These are phyloP conservation scores for Triplophysa rosa DNA, from an alignment of 2,113 vertebrate species.

Conservation along the genomic window DNA sequence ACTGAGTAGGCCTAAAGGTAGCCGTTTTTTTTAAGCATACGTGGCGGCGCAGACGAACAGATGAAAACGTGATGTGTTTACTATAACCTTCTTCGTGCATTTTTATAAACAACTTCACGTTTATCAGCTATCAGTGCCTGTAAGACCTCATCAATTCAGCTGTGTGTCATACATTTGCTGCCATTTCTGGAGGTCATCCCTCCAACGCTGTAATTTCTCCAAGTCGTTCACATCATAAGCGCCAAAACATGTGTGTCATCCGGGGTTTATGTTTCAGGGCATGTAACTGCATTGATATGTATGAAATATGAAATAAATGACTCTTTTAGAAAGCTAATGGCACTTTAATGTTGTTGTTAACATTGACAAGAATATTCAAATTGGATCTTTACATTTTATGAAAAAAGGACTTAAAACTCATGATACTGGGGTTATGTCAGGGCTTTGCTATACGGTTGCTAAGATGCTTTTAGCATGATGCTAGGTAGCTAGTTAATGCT, in stretches of 20 bases:
- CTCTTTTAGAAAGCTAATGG: background rate
- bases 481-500: no score
- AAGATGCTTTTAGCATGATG: no score
- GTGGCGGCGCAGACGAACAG: background rate
- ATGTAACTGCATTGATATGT: background rate
- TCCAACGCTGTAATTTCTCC: background rate
- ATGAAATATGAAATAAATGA: background rate
- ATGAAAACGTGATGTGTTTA: background rate
- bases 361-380: background rate
- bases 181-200: constrained; percentile 4
- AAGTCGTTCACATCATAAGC: background rate
- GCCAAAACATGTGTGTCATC: no score
- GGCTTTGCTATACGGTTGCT: no score
- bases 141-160: background rate
- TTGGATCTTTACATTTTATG: background rate
- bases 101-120: background rate
- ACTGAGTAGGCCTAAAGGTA: constrained; percentile 28
- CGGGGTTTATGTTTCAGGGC: background rate
- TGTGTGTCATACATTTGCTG: background rate
- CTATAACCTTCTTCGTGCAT: background rate
- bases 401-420: background rate
- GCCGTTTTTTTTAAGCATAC: constrained; percentile 38
- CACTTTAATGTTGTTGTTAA: background rate
- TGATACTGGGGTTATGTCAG: no score
- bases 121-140: background rate